phyloP scores from a whole-genome alignment of 2,888 invertebrate genomes.

The Anthrax anthrax region DNA sequence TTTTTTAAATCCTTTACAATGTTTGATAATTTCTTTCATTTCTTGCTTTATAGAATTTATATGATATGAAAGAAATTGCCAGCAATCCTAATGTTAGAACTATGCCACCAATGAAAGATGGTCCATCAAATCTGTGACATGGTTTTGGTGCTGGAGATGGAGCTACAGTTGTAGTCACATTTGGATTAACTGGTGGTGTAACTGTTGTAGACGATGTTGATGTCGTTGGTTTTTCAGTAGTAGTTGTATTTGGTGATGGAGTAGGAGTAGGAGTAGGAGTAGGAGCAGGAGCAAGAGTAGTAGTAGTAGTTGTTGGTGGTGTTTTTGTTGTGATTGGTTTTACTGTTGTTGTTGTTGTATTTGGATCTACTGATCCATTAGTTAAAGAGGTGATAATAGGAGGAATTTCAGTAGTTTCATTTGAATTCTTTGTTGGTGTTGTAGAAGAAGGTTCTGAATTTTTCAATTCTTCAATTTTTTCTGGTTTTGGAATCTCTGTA shows the following conservation, averaged over 20 bases:
- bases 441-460: too few species aligned
- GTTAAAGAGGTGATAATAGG: conserved; percentile 10
- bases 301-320: conserved; percentile 8
- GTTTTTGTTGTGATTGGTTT: conserved; percentile 14
- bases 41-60: conserved; percentile 76
- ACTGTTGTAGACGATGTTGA: conserved; percentile 14
- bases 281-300: conserved; percentile 5
- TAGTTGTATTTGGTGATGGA: conserved; percentile 7
- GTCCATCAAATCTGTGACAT: conserved; percentile 49
- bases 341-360: conserved; percentile 15
- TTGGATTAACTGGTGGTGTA: conserved; percentile 11
- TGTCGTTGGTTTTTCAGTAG: conserved; percentile 5
- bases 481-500: too few species aligned
- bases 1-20: too few species aligned
- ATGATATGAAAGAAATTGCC: conserved; percentile 67
- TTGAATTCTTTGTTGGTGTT: background rate
- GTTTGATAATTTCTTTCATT: conserved; percentile 80
- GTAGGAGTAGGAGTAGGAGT: conserved; percentile 10
- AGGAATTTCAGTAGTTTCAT: conserved; percentile 15
- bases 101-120: conserved; percentile 75
- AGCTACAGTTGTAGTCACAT: conserved; percentile 16
- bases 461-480: too few species aligned
- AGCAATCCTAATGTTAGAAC: conserved; percentile 63
- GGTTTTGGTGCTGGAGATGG: conserved; percentile 23
- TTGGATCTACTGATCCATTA: conserved; percentile 15